Evolutionary conservation across 2,113 vertebrate genomes (phyloP).

Genomic region (Saimiri boliviensis): DNA sequence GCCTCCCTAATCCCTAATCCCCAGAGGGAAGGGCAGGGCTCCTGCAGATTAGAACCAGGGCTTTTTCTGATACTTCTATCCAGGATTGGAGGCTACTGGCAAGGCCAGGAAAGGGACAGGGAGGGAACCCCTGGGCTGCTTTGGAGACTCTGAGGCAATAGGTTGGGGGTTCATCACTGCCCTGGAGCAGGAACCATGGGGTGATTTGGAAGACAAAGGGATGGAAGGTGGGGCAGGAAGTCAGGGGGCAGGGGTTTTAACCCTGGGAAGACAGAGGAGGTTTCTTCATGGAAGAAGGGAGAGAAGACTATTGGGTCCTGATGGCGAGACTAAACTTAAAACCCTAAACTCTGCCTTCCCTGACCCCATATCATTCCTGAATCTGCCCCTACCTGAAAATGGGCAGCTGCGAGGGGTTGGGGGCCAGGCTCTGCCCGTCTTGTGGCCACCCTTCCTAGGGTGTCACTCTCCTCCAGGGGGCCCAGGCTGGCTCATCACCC

Average conservation of each 20-base stretch:
- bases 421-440: background rate
- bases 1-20: no score
- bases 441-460: background rate
- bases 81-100: background rate
- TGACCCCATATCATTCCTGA: background rate
- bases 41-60: background rate
- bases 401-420: accelerated
- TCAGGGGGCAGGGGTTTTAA: background rate
- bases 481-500: background rate
- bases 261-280: background rate
- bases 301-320: background rate
- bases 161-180: background rate
- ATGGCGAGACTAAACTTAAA: background rate
- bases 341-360: background rate
- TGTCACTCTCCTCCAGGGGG: background rate
- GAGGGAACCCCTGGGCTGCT: no score
- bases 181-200: background rate
- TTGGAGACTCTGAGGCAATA: accelerated
- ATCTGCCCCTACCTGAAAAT: background rate
- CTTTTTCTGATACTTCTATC: background rate
- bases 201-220: background rate
- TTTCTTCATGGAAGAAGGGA: no score
- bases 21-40: no score
- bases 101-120: background rate
- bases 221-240: background rate